A percentile compares a stretch with the other conserved stretches of the same genome.
Conservation (phyloP, 2,888 invertebrate species). For the Pseudococcus longispinus region DNA sequence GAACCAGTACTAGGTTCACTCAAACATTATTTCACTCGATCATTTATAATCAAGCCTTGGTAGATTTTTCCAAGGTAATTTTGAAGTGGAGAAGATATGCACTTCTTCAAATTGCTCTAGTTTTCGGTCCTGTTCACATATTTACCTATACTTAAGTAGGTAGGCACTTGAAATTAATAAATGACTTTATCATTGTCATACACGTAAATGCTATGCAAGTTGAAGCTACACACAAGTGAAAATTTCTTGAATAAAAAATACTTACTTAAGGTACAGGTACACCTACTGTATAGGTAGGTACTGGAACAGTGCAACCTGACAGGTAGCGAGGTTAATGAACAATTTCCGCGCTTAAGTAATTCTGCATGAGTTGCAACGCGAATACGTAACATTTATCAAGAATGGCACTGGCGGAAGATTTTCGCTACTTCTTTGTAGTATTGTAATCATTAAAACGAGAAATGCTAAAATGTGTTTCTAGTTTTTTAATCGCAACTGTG, state of each 20-base stretch:
- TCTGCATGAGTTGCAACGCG: neutral
- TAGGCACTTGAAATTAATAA: neutral
- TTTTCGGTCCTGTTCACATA: too few relatives aligned
- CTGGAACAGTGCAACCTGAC: neutral
- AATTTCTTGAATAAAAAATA: neutral
- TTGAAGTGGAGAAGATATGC: too few relatives aligned
- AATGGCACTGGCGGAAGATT: neutral
- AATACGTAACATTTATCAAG: conserved; percentile 15
- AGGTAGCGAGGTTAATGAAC: conserved; percentile 32
- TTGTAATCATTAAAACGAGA: neutral
- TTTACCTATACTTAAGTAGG: too few relatives aligned
- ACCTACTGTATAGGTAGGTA: neutral
- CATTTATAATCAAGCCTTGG: too few relatives aligned
- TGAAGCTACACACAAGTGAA: neutral
- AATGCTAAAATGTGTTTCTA: neutral
- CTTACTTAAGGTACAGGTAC: neutral
- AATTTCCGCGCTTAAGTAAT: conserved; percentile 24
- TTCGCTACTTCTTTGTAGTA: neutral
- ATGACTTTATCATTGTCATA: neutral
- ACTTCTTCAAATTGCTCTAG: too few relatives aligned
- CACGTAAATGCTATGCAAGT: too few relatives aligned
- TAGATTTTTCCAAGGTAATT: too few relatives aligned
- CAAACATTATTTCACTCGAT: too few relatives aligned
- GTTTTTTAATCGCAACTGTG: neutral
- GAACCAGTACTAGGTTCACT: too few relatives aligned